Base-by-base conservation (phyloP, 2,888 invertebrate genomes). In the Diogma glabrata region DNA sequence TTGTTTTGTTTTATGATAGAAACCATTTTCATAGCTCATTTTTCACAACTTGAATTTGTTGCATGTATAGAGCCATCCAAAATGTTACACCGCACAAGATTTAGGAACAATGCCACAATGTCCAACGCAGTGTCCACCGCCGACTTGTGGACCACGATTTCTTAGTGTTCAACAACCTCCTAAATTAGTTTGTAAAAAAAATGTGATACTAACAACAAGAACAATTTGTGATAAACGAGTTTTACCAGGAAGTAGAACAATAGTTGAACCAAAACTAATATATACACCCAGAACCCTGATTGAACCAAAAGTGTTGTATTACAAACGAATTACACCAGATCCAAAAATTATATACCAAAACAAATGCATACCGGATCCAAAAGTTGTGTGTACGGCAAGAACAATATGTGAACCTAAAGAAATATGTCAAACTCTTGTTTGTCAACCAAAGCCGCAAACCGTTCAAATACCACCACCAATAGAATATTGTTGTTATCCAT, bases 81-180 rank as follows among this genome's bases (percentile, higher is more conserved):
- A 65, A 61, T 64, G 64, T 49, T 65, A 64, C 53, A 62, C 63
- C 28, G 59, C 64, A 48, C 61, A 64, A 19, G 65, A 66, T 48
- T 54, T 67, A 47, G 63, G 64, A 28, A 63, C 64, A 4, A 52
- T 66, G 47, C 66, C 67, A 10, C 67, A 67, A 55, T 65, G 65
- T 55, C 64, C 63, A 3, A 62, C 64, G 45, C 61, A 63, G 49
- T 60, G 63, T 23, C 63, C 65, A 49, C 64, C 64, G 19, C 64
- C 64, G 4, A 54, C 24, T 22, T 54, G 54, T 30, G 47, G 60
- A 28, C 65, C 65, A n/a, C 64, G 64, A 57, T 62, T 63, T 53
- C 63, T 67, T 20, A 65, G 66, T 14, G 61, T 67, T 10, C 67
- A 67, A 49, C 66, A 67, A 49, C 66, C 65, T 5, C 66, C 67